Conservation (phyloP, 2,888 invertebrate genomes). For the Synergus itoensis region DNA sequence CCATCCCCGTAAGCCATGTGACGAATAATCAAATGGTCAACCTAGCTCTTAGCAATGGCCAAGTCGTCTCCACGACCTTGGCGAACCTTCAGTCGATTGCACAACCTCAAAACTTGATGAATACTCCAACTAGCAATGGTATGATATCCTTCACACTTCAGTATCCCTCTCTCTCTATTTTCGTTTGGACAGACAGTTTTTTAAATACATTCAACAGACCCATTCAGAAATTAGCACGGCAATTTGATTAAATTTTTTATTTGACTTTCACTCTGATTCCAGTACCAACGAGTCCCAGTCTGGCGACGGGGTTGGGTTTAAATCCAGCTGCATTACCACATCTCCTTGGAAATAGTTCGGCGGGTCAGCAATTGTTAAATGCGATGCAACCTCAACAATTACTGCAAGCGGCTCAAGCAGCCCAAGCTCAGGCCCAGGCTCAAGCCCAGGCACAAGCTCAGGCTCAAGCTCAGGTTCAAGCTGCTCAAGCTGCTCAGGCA, state of each 20-base stretch:
- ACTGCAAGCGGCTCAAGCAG: conserved; percentile 75
- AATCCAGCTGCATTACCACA: conserved; percentile 85
- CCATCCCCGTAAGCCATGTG: conserved; percentile 95
- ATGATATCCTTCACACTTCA: conserved; percentile 50
- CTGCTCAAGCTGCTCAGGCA: conserved; percentile 66
- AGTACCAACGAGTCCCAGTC: conserved; percentile 82
- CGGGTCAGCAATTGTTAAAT: conserved; percentile 87
- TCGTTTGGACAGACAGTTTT: background rate
- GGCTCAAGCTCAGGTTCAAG: conserved; percentile 60
- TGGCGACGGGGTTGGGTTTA: conserved; percentile 84
- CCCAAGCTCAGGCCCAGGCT: conserved; percentile 71
- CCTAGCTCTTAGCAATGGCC: conserved; percentile 90
- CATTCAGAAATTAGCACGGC: background rate
- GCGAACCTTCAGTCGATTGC: conserved; percentile 89
- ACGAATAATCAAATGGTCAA: conserved; percentile 88
- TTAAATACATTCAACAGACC: background rate
- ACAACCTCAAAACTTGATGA: conserved; percentile 84
- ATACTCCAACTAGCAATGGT: conserved; percentile 79
- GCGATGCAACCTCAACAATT: conserved; percentile 86
- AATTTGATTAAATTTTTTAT: conserved; percentile 10
- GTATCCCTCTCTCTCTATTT: background rate
- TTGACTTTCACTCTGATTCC: conserved; percentile 46
- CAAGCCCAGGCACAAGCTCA: conserved; percentile 58
- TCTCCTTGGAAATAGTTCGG: conserved; percentile 84
- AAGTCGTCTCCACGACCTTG: conserved; percentile 90